phyloP scores from a whole-genome alignment of 2,888 invertebrate genomes.

The Nasonovia ribisnigri region DNA sequence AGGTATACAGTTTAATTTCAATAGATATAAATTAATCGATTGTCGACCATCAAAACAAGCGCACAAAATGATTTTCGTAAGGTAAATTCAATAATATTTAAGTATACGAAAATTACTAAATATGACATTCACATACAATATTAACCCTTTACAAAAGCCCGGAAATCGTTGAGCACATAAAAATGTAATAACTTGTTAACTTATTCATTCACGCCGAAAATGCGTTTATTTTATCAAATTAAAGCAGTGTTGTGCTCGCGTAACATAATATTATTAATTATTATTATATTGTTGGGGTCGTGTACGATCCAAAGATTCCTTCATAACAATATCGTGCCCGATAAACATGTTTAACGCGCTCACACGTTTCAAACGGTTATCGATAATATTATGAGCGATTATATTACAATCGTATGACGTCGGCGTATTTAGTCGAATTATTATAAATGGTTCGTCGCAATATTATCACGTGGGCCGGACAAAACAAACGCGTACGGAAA shows the following conservation, averaged over 20 bases:
- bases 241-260: no score
- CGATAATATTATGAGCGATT: neutral
- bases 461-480: neutral
- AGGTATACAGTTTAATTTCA: neutral
- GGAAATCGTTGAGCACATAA: neutral
- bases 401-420: neutral
- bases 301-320: neutral
- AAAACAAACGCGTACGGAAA: neutral
- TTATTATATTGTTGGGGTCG: no score
- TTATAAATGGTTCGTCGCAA: conserved; percentile 10
- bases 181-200: neutral
- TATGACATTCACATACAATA: neutral
- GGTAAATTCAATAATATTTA: neutral
- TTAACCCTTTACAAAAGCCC: neutral
- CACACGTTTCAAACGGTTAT: neutral
- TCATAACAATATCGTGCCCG: neutral
- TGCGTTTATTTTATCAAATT: neutral
- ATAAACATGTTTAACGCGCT: neutral
- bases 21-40: neutral
- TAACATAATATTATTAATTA: neutral
- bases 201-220: neutral
- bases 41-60: neutral
- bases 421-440: conserved; percentile 41
- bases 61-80: neutral
- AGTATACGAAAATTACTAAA: neutral